phyloP scores from a whole-genome alignment of 2,888 invertebrate genomes.

The Chouioia cunea region DNA sequence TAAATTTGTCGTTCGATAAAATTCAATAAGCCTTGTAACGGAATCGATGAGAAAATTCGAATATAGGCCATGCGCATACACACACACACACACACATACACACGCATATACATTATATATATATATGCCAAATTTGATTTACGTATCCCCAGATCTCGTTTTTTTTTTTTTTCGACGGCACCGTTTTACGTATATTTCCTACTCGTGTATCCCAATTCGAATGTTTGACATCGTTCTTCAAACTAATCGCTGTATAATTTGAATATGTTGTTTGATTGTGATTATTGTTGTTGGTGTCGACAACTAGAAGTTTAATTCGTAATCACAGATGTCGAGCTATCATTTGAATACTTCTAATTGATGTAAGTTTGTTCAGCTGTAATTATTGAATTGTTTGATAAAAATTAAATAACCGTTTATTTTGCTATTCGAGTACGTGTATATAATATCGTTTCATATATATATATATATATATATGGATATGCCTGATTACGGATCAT shows the following conservation, averaged over 20 bases:
- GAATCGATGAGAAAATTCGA: slow-evolving; percentile 23
- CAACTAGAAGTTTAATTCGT: slow-evolving; percentile 16
- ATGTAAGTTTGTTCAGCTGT: neutral
- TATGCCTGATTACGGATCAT: too few relatives aligned
- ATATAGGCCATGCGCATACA: too few relatives aligned
- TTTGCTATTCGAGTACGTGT: neutral
- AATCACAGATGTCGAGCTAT: slow-evolving; percentile 46
- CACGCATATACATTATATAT: too few relatives aligned
- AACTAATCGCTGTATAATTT: slow-evolving; percentile 17
- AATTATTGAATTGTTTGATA: slow-evolving; percentile 6
- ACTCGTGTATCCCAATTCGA: neutral
- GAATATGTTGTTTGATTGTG: neutral
- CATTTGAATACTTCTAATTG: slow-evolving; percentile 1
- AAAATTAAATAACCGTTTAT: neutral
- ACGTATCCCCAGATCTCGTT: slow-evolving; percentile 8
- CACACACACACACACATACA: too few relatives aligned
- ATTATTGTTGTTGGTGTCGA: slow-evolving; percentile 21
- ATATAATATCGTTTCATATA: neutral
- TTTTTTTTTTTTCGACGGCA: slow-evolving; percentile 20
- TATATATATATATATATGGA: neutral
- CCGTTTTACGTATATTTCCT: slow-evolving; percentile 40
- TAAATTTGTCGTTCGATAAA: slow-evolving; percentile 3
- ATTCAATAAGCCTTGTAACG: slow-evolving; percentile 4
- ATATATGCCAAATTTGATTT: slow-evolving; percentile 20
- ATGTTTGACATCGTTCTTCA: neutral